A percentile compares a stretch with the other conserved stretches of the same genome.
phyloP scores from a whole-genome alignment of 2,113 vertebrate species.

The Andinoacara biseriatus region DNA sequence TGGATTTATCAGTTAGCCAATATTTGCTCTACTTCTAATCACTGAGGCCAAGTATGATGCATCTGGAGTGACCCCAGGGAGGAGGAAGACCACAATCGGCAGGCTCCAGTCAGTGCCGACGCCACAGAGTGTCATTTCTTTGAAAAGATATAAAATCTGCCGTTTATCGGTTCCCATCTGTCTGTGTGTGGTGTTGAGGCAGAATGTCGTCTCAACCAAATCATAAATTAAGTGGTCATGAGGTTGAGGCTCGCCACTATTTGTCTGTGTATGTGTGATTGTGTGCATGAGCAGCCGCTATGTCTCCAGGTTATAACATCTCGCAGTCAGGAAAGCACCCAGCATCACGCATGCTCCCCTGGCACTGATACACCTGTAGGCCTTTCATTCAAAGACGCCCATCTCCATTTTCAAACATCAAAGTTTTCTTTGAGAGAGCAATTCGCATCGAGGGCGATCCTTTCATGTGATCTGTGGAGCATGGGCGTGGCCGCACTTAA shows the following conservation, averaged over 20 bases:
- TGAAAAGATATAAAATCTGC: slow-evolving; percentile 22
- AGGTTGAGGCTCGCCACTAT: slow-evolving; percentile 28
- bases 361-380: slow-evolving; percentile 78
- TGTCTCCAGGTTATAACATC: slow-evolving; percentile 49
- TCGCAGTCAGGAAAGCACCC: slow-evolving; percentile 73
- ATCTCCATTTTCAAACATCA: slow-evolving; percentile 80
- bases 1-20: slow-evolving; percentile 73
- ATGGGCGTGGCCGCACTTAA: slow-evolving; percentile 77
- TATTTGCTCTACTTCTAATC: slow-evolving; percentile 73
- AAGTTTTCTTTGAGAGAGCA: slow-evolving; percentile 80
- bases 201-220: slow-evolving; percentile 16
- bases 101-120: slow-evolving; percentile 24
- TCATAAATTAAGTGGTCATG: slow-evolving; percentile 60
- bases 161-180: slow-evolving; percentile 39
- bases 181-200: slow-evolving; percentile 5
- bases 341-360: slow-evolving; percentile 60
- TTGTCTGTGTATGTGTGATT: slow-evolving; percentile 2
- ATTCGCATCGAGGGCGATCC: slow-evolving; percentile 69
- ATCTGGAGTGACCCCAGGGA: slow-evolving; percentile 51
- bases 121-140: slow-evolving; percentile 25
- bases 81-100: slow-evolving; percentile 3
- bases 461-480: slow-evolving; percentile 81
- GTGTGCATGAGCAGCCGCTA: slow-evolving; percentile 6
- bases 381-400: slow-evolving; percentile 76
- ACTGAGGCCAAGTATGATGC: slow-evolving; percentile 47